A percentile compares a stretch with the other conserved stretches of the same genome.
Evolutionary conservation across 2,797 vertebrate species (phyloP).

Genomic region (Corythornis leucogaster): DNA sequence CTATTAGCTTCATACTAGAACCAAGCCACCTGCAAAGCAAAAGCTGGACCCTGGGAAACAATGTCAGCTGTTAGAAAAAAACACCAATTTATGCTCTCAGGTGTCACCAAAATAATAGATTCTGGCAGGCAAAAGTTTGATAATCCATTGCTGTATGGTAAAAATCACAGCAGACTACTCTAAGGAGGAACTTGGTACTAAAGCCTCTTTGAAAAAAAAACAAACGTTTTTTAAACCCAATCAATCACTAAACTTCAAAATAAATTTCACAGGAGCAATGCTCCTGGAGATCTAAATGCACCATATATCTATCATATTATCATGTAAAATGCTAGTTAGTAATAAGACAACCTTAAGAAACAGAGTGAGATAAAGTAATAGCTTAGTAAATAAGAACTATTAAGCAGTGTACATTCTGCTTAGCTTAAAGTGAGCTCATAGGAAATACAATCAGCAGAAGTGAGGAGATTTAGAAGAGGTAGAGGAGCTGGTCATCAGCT

Average conservation of each 20-base stretch:
- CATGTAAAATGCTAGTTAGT: not conserved
- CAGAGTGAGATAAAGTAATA: not conserved
- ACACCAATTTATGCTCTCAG: not conserved
- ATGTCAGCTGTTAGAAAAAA: not conserved
- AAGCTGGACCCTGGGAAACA: not conserved
- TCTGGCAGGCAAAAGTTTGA: not conserved
- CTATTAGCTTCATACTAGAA: not conserved
- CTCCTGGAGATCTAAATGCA: not conserved
- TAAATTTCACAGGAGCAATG: not conserved
- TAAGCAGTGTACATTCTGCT: not conserved
- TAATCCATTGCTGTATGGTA: not conserved
- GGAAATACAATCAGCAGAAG: not conserved
- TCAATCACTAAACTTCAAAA: not conserved
- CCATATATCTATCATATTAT: not conserved
- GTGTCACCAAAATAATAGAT: not conserved
- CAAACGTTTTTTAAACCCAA: not conserved
- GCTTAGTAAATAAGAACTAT: not conserved
- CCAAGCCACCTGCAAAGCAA: not conserved
- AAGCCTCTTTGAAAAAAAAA: not conserved
- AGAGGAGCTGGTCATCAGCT: not conserved
- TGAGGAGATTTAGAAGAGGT: not conserved
- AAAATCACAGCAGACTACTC: not conserved
- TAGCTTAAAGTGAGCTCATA: not conserved
- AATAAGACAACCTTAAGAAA: not conserved
- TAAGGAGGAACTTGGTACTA: not conserved